Evolutionary conservation across 2,888 invertebrate species (phyloP).

Genomic region (Trachelus iudaicus): DNA sequence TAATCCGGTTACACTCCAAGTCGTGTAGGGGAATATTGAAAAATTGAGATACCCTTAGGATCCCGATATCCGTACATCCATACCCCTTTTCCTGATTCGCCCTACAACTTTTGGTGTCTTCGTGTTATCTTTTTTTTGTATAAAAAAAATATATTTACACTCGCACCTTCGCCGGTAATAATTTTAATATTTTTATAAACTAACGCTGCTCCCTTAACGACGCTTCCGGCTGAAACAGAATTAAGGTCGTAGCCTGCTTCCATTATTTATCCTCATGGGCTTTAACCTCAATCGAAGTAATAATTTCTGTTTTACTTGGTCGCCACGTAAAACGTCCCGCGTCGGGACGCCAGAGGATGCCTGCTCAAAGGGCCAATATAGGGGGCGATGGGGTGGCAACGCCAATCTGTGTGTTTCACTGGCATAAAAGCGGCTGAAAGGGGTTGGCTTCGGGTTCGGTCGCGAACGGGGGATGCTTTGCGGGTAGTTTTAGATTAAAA

Average conservation of each 20-base stretch:
- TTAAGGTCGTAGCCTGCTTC: background rate
- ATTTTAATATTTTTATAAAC: background rate
- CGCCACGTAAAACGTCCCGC: background rate
- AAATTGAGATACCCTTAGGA: conserved; percentile 38
- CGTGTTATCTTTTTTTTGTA: background rate
- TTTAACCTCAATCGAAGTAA: background rate
- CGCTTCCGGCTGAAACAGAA: background rate
- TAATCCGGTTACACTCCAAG: conserved; percentile 54
- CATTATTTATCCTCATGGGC: background rate
- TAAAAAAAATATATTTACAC: background rate
- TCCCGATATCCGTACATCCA: background rate
- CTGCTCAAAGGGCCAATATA: background rate
- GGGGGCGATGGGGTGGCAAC: background rate
- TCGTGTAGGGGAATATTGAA: conserved; percentile 54
- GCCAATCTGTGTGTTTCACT: background rate
- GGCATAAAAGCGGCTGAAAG: conserved; percentile 37
- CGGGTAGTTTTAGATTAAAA: conserved; percentile 57
- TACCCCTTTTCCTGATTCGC: background rate
- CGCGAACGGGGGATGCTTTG: conserved; percentile 49
- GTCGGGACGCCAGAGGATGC: background rate
- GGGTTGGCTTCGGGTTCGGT: conserved; percentile 44
- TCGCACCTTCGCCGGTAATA: background rate
- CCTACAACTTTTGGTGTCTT: background rate
- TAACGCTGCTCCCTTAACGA: background rate
- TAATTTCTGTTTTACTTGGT: background rate